These are phyloP conservation scores for Metallyticus violacea DNA, from an alignment of 2,888 invertebrate genomes.

Conservation along the genomic window DNA sequence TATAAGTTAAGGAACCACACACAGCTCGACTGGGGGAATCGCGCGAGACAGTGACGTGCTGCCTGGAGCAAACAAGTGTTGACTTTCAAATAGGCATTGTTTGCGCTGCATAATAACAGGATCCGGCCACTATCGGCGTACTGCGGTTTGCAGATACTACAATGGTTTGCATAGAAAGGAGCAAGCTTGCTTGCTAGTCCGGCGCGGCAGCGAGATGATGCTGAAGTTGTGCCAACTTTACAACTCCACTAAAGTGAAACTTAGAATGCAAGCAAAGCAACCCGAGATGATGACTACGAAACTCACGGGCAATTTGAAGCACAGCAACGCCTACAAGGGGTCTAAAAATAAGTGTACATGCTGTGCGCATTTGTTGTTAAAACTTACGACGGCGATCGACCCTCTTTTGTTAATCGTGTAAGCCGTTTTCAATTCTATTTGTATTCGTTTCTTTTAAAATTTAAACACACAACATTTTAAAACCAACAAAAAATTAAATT, in stretches of 20 bases:
- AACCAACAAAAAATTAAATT: no score
- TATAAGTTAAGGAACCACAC: no score
- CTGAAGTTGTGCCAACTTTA: background rate
- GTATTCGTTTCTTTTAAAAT: no score
- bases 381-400: no score
- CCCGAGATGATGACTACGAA: background rate
- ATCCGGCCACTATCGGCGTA: background rate
- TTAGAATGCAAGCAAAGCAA: conserved; percentile 1
- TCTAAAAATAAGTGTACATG: background rate
- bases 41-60: background rate
- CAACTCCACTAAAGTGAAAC: background rate
- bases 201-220: no score
- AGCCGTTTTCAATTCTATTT: no score
- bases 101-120: background rate
- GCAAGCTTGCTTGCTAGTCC: background rate
- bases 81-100: background rate
- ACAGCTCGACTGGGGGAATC: no score
- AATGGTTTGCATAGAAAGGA: background rate
- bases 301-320: background rate
- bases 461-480: no score
- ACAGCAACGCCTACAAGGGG: no score
- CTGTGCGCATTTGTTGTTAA: no score
- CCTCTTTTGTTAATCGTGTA: no score
- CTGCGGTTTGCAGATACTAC: background rate
- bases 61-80: background rate